Base-by-base conservation (phyloP, 2,113 vertebrate species). In the Aptenodytes forsteri region DNA sequence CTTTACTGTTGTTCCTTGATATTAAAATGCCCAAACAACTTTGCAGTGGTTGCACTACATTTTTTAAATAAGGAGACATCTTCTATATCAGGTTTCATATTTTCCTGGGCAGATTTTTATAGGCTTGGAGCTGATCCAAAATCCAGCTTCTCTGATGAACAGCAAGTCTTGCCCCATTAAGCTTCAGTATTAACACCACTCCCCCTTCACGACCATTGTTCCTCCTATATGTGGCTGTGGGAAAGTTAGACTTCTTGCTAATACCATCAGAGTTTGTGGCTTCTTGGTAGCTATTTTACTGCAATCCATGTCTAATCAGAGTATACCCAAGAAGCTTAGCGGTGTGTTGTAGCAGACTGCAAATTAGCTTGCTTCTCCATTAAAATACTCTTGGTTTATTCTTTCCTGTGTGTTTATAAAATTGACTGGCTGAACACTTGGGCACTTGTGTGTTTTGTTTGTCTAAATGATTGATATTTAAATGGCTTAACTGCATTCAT, bases 401-500 rank as follows among this genome's bases (percentile, higher is more conserved):
- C 94, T 97, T 96, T 96, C 73, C 52, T 22, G 13, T 44, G 89
- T 54, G 27, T 79, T 96, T 91, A 82, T 82, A 93, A 96, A 89
- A 94, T 85, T 91, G 93, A 87, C 86, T 87, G 81, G 58, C 87
- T 85, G 91, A 97, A 84, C 69, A 89, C 73, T 96, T 72, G 38
- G 87, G 75, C 52, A 89, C 21, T 94, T 96, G 83, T 87, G 89
- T 71, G 82, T 64, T 93, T 96, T 95, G 44, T 97, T 96, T 89
- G 61, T 61, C 92, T 94, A 87, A 97, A 87, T 83, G 93, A 94
- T 86, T 96, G 96, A 95, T 97, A 87, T 94, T 97, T 96, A 94
- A 97, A 96, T 85, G 42, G 81, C 27, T 97, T 96, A 90, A 93
- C 76, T 95, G 83, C 70, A 96, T 96, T 97, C 58, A 96, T 92